A percentile compares a stretch with the other conserved stretches of the same genome.
Conservation (phyloP, 2,113 vertebrate genomes). For the Xiphophorus hellerii region DNA sequence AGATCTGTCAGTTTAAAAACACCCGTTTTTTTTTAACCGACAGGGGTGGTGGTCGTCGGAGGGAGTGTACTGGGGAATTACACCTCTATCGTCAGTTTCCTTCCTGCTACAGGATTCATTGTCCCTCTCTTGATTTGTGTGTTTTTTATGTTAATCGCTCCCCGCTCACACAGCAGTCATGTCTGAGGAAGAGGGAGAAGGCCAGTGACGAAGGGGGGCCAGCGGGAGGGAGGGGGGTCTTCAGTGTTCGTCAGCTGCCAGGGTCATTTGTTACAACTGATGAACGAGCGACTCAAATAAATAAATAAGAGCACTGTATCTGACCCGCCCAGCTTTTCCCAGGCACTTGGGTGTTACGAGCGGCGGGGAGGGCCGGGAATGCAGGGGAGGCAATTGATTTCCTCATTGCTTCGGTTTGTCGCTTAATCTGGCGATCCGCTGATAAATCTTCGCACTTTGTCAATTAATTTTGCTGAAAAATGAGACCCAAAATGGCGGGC, state of each 20-base stretch:
- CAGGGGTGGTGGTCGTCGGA: too few relatives aligned
- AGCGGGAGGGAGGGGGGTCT: background rate
- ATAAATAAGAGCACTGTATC: slow-evolving; percentile 76
- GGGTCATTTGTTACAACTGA: slow-evolving; percentile 79
- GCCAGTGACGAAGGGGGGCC: slow-evolving; percentile 28
- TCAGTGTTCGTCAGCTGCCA: slow-evolving; percentile 67
- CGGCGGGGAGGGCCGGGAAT: background rate
- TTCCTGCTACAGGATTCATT: slow-evolving; percentile 63
- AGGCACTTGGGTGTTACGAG: slow-evolving; percentile 51
- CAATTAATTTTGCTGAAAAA: slow-evolving; percentile 84
- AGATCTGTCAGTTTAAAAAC: slow-evolving; percentile 2
- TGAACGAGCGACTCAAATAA: slow-evolving; percentile 80
- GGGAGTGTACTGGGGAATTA: slow-evolving; percentile 10
- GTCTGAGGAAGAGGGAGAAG: slow-evolving; percentile 48
- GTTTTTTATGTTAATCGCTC: slow-evolving; percentile 76
- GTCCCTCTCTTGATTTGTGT: slow-evolving; percentile 73
- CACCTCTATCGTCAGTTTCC: slow-evolving; percentile 47
- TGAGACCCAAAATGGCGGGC: slow-evolving; percentile 79
- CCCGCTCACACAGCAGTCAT: slow-evolving; percentile 55
- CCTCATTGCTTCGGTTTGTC: slow-evolving; percentile 83
- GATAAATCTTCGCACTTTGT: slow-evolving; percentile 82
- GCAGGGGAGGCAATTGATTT: slow-evolving; percentile 78
- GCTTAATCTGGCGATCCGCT: slow-evolving; percentile 82
- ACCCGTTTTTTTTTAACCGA: background rate
- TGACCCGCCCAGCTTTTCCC: slow-evolving; percentile 72